Evolutionary conservation across 2,888 invertebrate species (phyloP).

Genomic region (Odontocerum albicorne): DNA sequence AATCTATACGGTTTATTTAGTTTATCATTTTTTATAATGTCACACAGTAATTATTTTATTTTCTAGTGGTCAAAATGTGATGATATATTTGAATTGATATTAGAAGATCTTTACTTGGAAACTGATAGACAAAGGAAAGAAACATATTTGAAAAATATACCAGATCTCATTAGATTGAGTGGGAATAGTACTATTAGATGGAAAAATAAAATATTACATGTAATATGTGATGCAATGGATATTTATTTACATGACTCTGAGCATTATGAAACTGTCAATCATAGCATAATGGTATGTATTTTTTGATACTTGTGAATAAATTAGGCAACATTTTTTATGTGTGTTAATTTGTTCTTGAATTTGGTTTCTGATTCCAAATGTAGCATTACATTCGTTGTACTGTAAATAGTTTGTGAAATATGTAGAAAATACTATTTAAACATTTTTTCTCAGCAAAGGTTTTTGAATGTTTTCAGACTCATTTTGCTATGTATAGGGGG

Average conservation of each 20-base stretch:
- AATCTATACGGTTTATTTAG: too few relatives aligned
- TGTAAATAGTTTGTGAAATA: too few relatives aligned
- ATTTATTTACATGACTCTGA: slow-evolving; percentile 18
- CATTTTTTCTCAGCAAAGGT: too few relatives aligned
- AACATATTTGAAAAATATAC: slow-evolving; percentile 27
- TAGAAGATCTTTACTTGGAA: slow-evolving; percentile 23
- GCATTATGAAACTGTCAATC: slow-evolving; percentile 7
- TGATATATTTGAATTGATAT: slow-evolving; percentile 29
- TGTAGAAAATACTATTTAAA: too few relatives aligned
- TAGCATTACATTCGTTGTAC: too few relatives aligned
- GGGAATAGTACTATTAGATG: slow-evolving; percentile 30
- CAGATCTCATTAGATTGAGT: slow-evolving; percentile 18
- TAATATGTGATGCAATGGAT: slow-evolving; percentile 26
- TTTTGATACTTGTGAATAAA: neutral
- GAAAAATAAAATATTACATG: slow-evolving; percentile 27
- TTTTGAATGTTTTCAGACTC: too few relatives aligned
- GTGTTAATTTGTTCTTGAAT: too few relatives aligned
- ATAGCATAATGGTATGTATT: slow-evolving; percentile 12
- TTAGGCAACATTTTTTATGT: neutral
- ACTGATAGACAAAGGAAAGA: slow-evolving; percentile 18
- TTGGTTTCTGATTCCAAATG: too few relatives aligned
- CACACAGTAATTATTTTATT: too few relatives aligned
- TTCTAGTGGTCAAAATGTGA: slow-evolving; percentile 33
- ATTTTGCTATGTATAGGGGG: too few relatives aligned
- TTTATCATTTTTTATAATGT: too few relatives aligned